Evolutionary conservation across 2,888 invertebrate genomes (phyloP).

Genomic region (Smittia aterrima): DNA sequence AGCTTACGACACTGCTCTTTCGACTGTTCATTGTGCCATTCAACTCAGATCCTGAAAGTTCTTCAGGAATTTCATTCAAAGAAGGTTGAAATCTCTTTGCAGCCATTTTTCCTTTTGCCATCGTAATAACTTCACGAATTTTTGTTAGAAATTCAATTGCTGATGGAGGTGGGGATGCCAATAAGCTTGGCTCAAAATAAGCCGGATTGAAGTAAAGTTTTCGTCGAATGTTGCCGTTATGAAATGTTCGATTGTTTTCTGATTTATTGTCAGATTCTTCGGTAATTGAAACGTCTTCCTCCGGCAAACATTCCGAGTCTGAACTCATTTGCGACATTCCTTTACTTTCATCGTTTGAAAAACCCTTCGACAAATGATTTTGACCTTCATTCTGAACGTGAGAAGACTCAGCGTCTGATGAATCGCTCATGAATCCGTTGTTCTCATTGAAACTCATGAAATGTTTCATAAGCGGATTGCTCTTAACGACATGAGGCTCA

Average conservation of each 20-base stretch:
- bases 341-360: conserved; percentile 46
- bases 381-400: conserved; percentile 55
- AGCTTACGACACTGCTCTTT: conserved; percentile 58
- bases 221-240: conserved; percentile 68
- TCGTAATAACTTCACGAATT: conserved; percentile 85
- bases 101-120: conserved; percentile 86
- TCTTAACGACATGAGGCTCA: conserved; percentile 73
- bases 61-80: conserved; percentile 78
- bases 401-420: conserved; percentile 65
- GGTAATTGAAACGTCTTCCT: conserved; percentile 81
- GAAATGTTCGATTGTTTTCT: conserved; percentile 42
- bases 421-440: conserved; percentile 57
- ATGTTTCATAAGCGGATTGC: conserved; percentile 70
- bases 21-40: conserved; percentile 53
- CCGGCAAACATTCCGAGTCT: conserved; percentile 68
- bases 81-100: conserved; percentile 77
- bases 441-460: conserved; percentile 59
- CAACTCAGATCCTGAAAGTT: conserved; percentile 58
- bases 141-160: conserved; percentile 85
- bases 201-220: conserved; percentile 88
- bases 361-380: conserved; percentile 37
- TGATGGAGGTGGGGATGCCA: conserved; percentile 82
- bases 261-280: conserved; percentile 67
- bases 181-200: conserved; percentile 82
- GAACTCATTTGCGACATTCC: background rate